Percentiles rank a stretch among this genome's conserved stretches.
phyloP scores from a whole-genome alignment of 2,113 vertebrate species.

The Eubucco bourcierii region DNA sequence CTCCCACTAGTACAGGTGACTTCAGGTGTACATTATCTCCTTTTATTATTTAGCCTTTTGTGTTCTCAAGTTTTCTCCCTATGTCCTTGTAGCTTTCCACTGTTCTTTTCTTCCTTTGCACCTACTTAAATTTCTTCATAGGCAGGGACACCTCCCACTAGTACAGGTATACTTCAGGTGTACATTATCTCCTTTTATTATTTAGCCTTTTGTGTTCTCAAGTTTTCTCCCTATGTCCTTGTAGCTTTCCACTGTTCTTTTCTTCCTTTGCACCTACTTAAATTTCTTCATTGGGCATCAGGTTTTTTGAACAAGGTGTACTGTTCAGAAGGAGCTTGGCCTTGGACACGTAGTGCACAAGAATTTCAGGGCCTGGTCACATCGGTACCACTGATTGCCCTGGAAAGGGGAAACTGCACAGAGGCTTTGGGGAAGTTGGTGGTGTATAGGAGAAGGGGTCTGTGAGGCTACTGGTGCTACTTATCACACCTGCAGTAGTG shows the following conservation, averaged over 20 bases:
- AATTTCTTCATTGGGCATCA: background rate
- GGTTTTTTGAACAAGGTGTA: background rate
- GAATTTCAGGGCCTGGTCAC: background rate
- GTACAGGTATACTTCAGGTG: background rate
- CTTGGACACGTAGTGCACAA: background rate
- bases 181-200: background rate
- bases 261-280: background rate
- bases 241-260: background rate
- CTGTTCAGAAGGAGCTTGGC: background rate
- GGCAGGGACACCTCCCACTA: too few species aligned
- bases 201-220: background rate
- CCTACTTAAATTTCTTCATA: background rate
- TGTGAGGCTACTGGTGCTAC: background rate
- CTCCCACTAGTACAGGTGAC: too few species aligned
- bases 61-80: background rate
- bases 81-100: background rate
- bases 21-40: background rate
- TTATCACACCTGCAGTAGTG: background rate
- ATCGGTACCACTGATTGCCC: background rate
- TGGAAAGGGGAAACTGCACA: conserved; percentile 1
- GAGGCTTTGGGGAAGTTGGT: conserved; percentile 31
- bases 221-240: fast-evolving
- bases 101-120: background rate
- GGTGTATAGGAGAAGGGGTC: background rate
- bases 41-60: background rate